Base-by-base conservation (phyloP, 2,797 vertebrate genomes). In the Scomberomorus guttatus region DNA sequence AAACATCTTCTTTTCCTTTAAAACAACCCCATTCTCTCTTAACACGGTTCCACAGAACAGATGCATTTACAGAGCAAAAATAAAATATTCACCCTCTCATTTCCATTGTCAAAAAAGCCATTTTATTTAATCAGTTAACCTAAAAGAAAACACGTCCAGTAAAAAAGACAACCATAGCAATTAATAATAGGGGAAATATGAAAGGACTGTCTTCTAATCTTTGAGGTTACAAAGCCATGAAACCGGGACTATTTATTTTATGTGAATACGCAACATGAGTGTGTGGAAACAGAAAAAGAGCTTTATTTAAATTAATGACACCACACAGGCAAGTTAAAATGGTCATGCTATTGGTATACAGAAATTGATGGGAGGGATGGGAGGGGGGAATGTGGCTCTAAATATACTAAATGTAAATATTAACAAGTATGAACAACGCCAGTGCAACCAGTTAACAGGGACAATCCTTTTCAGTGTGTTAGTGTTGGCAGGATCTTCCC, bases 351-450 rank as follows among this genome's bases (percentile, higher is more conserved):
- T 94, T 93, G 94, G 94, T 93, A 94, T 91, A 96, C 74, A 94
- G 81, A 84, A 85, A 79, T 8, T 4, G 57, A 39, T 17, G 63
- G 61, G 20, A 12, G 59, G 34, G 32, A 7, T 22, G 46, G 52
- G n/a, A 9, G 34, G 29, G 88, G 88, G 88, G 89, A 90, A 87
- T 92, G 92, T 93, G 95, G 93, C 93, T 95, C 95, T 96, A 94
- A 90, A 91, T 92, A 88, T 96, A 96, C 96, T 90, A 91, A 92
- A 88, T 90, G 91, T 94, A 96, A 97, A 96, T 98, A 97, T 98
- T 96, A 97, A 98, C 97, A 98, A 97, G 95, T 98, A 98, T 98
- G 96, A 98, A 98, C 97, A 98, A 96, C 93, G 96, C 92, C 97
- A 98, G 98, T 98, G 97, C 97, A 98, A 97, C 96, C 97, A 96